Conservation (phyloP, 2,797 vertebrate species). For the Pipistrellus pipistrellus region DNA sequence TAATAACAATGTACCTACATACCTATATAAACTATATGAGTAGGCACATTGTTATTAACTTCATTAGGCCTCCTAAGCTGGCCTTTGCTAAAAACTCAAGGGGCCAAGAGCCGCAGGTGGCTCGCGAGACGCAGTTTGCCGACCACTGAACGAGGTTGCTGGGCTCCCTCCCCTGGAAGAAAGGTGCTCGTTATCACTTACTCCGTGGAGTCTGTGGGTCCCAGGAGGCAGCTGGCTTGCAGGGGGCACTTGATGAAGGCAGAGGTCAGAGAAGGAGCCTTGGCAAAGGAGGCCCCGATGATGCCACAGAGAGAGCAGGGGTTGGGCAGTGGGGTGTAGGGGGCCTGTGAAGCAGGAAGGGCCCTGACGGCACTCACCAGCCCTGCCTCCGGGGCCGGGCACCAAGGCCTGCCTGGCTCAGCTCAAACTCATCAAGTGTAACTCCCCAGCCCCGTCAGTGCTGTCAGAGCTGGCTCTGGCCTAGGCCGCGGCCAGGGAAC, state of each 20-base stretch:
- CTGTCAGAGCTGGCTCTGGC: not conserved
- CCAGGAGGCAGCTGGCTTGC: not conserved
- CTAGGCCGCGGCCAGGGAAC: not conserved
- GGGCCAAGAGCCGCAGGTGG: no score
- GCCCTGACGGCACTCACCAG: not conserved
- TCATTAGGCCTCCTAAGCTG: no score
- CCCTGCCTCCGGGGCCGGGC: not conserved
- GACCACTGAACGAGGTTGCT: not conserved
- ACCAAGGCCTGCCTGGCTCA: not conserved
- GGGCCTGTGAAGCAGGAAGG: not conserved
- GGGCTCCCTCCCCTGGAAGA: not conserved
- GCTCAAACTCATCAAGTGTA: not conserved
- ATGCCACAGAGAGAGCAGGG: not conserved
- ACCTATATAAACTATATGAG: no score
- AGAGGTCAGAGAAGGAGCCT: not conserved
- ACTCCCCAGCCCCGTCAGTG: accelerated
- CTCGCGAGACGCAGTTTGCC: no score
- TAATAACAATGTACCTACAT: no score
- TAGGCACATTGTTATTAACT: no score
- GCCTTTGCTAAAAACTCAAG: no score
- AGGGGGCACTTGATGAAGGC: not conserved
- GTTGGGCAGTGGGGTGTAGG: not conserved
- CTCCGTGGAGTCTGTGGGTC: not conserved
- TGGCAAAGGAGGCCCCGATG: not conserved
- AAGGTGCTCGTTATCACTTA: not conserved